Evolutionary conservation across 1,140 invertebrate genomes (phyloP), one percentile per base, ranked within the genome.

Genomic region (Cataglyphis hispanica): DNA sequence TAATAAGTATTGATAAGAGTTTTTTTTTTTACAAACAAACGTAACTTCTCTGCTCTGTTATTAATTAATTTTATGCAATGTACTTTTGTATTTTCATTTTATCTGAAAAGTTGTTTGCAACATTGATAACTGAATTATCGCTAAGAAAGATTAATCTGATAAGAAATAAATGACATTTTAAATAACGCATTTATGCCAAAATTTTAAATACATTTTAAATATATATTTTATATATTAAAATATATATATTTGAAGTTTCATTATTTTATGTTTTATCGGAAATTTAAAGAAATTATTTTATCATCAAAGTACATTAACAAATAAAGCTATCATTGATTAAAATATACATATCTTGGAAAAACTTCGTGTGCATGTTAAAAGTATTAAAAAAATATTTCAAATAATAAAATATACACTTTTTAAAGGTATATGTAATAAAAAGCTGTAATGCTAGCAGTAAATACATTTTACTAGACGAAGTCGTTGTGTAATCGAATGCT

Each of bases 401-500:
- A 19, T 50, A 19, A 50, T 50, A 46, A 16, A 50, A 16, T 50
- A 50, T 50, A 0, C 1, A 4, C 4, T 50, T 19, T 19, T 50
- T 34, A 34, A 34, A 8, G 31, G 46, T 13, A 31, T 31, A 31
- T 2, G 4, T 6, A 53, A 31, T 6, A 53, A 72, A 40, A 25
- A 58, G 16, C 19, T 56, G n/a, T 58, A 43, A 27, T n/a, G 31
- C 13, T 27, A 25, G 4, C n/a, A n/a, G 13, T 5, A 50, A 50
- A 50, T 50, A 37, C n/a, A 31, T 80, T 64, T 31, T 31, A 40
- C 43, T 66, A 25, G 27, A 50, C 50, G 1, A 31, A 46, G 3
- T 64, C 31, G 56, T 92, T 92, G 83, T 87, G 88, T 85, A 93
- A 16, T 37, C 87, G 83, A 64, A 46, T 83, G 66, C 5, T 70